These are phyloP conservation scores for Arge pagana DNA, from an alignment of 2,888 invertebrate species.

Conservation along the genomic window DNA sequence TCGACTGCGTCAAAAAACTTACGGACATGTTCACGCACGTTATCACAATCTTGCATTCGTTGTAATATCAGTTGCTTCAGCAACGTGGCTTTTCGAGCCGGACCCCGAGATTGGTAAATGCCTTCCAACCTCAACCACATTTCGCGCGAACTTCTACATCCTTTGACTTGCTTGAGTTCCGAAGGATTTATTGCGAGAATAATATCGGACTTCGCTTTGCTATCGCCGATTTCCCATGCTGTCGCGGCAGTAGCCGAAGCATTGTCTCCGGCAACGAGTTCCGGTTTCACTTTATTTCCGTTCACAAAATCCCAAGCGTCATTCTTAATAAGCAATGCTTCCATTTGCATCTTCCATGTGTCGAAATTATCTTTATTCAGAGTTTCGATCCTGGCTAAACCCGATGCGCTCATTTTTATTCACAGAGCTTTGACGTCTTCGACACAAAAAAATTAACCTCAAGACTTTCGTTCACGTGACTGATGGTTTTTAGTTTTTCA, in stretches of 20 bases:
- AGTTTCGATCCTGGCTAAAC: too few relatives aligned
- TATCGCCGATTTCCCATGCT: neutral
- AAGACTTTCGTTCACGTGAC: too few relatives aligned
- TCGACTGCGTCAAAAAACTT: conserved; percentile 20
- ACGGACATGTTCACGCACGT: conserved; percentile 14
- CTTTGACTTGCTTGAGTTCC: neutral
- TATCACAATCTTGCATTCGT: conserved; percentile 24
- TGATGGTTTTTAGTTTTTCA: too few relatives aligned
- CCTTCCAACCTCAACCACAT: neutral
- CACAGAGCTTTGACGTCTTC: too few relatives aligned
- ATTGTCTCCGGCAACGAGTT: neutral
- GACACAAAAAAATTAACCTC: too few relatives aligned
- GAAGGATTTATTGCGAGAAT: neutral
- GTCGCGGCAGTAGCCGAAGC: neutral
- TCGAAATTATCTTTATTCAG: too few relatives aligned
- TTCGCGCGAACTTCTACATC: neutral
- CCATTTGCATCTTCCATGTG: conserved; percentile 4
- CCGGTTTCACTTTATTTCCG: conserved; percentile 7
- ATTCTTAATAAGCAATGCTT: conserved; percentile 24
- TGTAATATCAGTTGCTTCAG: conserved; percentile 25
- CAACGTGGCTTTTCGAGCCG: conserved; percentile 28
- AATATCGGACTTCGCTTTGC: neutral
- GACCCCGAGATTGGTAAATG: conserved; percentile 12
- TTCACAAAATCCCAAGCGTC: conserved; percentile 19
- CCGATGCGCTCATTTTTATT: too few relatives aligned